These are phyloP conservation scores for Allobates femoralis DNA, from an alignment of 2,797 vertebrate species.

Conservation along the genomic window DNA sequence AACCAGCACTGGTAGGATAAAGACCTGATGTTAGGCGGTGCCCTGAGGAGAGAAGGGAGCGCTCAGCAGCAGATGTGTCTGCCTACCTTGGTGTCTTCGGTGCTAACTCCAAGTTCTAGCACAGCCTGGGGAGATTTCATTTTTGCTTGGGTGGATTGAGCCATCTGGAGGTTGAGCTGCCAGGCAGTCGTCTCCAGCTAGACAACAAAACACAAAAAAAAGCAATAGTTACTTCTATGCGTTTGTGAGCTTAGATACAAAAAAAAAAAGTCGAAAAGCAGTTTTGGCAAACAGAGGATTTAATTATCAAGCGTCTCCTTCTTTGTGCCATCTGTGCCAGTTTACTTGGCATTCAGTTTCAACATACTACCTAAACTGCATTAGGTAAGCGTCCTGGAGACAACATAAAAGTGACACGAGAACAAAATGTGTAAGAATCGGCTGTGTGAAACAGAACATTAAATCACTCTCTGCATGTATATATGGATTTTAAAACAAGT, in stretches of 20 bases:
- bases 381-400: constrained; percentile 26
- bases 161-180: constrained; percentile 97
- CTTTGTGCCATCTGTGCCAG: constrained; percentile 57
- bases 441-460: background rate
- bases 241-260: constrained; percentile 33
- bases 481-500: no score
- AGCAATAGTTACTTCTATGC: constrained; percentile 48
- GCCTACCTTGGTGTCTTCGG: constrained; percentile 87
- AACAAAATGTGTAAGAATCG: constrained; percentile 7
- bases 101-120: constrained; percentile 85
- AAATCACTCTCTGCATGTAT: background rate
- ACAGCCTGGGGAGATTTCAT: constrained; percentile 88
- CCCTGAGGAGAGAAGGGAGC: constrained; percentile 30
- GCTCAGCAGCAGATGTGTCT: constrained; percentile 10
- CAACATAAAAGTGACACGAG: background rate
- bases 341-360: constrained; percentile 31
- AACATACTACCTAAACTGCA: constrained; percentile 36
- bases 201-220: constrained; percentile 70
- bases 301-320: constrained; percentile 45
- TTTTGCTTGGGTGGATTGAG: constrained; percentile 86
- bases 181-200: constrained; percentile 92
- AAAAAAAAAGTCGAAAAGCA: constrained; percentile 35
- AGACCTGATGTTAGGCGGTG: constrained; percentile 26
- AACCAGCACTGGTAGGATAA: constrained; percentile 3
- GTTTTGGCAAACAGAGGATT: constrained; percentile 47